Evolutionary conservation across 2,113 vertebrate genomes (phyloP), one percentile per base, ranked within the genome.

Genomic region (Neodon shergylaensis): DNA sequence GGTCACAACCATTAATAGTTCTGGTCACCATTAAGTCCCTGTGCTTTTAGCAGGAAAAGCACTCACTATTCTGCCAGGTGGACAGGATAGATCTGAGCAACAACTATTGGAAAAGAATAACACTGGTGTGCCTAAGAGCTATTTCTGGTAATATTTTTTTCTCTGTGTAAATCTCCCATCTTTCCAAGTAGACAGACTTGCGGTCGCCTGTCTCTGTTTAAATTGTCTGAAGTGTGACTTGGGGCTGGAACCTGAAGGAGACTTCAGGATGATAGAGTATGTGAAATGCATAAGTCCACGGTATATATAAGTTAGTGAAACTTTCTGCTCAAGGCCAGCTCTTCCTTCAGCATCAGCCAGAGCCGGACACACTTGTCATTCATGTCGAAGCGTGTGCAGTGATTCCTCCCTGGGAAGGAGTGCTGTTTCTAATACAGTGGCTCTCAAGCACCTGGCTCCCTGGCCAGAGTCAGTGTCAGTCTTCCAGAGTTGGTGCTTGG

Each of bases 401-500:
- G 24, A 63, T 17, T 28, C 54, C 24, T 83, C 81, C 16, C 39
- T 83, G 81, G n/a, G 39, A 63, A 83, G 58, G 24, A 4, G 12
- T 83, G n/a, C 7, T 42, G 1, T 42, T 28, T 31, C 81, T 63
- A 19, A 42, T 10, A 17, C 24, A 83, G 58, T 83, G 42, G 47
- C 58, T 93, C 76, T 47, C 31, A 39, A 61, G 4, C 21, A 58
- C 44, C 47, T 2, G 28, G 1, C 16, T 19, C 5, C 21, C 36
- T 5, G 2, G 17, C 11, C 42, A 49, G 63, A 86, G 65, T 24
- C 42, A 1, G 0, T 31, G 16, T 0, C 0, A n/a, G 39, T 42
- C n/a, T 31, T 63, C 54, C 83, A 6, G 28, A 36, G 77, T 0
- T 68, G 63, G 28, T 70, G 21, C 39, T 16, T 72, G 66, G 13